Evolutionary conservation across 2,113 vertebrate species (phyloP).

Genomic region (Casuarius casuarius): DNA sequence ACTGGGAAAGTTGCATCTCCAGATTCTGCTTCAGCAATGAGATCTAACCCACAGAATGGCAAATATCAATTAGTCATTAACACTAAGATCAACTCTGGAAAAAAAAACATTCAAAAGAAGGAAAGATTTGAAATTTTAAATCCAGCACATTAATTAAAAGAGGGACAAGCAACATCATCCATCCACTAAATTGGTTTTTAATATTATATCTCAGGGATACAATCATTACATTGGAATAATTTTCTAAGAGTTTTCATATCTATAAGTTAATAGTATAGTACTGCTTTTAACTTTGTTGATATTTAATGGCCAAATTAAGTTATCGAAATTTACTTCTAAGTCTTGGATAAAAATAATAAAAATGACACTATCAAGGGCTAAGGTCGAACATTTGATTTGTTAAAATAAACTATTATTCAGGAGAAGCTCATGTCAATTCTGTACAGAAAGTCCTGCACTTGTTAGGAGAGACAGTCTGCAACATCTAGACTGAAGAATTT

Average conservation of each 20-base stretch:
- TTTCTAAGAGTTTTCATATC: not conserved
- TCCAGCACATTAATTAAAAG: not conserved
- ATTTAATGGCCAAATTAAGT: not conserved
- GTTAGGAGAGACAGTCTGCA: not conserved
- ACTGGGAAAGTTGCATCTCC: slow-evolving; percentile 98
- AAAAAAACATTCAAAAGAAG: not conserved
- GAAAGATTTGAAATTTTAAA: not conserved
- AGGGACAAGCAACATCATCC: slow-evolving; percentile 23
- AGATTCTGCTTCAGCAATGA: slow-evolving; percentile 96
- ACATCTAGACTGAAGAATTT: too few species aligned
- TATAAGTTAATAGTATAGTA: not conserved
- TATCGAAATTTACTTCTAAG: not conserved
- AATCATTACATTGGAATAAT: not conserved
- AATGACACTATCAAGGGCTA: slow-evolving; percentile 50
- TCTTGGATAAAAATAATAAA: not conserved
- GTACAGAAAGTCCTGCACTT: not conserved
- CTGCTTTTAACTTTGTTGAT: not conserved
- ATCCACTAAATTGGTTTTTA: not conserved
- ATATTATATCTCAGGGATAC: not conserved
- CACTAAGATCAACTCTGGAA: not conserved
- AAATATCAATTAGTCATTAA: slow-evolving; percentile 36
- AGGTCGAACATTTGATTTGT: not conserved
- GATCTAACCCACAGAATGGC: slow-evolving; percentile 81
- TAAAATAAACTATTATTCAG: not conserved
- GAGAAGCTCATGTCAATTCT: not conserved